Percentiles rank a stretch among this genome's conserved stretches.
Evolutionary conservation across 2,888 invertebrate genomes (phyloP).

Genomic region (Anodontia alba): DNA sequence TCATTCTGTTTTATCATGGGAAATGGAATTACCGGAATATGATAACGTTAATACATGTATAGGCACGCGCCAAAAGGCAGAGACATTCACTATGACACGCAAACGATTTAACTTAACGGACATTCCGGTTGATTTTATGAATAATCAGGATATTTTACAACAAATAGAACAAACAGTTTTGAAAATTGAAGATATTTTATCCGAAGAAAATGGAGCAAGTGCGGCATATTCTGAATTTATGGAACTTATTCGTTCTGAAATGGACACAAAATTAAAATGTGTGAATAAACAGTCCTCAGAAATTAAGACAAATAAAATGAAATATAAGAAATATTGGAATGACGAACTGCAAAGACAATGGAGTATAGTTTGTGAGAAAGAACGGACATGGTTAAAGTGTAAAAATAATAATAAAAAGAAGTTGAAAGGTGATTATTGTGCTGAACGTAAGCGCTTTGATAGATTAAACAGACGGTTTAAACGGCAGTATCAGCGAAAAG

Average conservation of each 20-base stretch:
- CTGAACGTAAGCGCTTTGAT: constrained; percentile 8
- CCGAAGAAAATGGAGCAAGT: neutral
- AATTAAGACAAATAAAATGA: neutral
- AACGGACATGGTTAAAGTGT: neutral
- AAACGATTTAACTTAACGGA: neutral
- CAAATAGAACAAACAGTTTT: neutral
- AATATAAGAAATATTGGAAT: constrained; percentile 7
- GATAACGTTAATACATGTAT: neutral
- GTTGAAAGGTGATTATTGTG: constrained; percentile 10
- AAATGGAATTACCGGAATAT: neutral
- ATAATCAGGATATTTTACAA: neutral
- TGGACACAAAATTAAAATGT: neutral
- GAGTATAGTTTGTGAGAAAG: constrained; percentile 9
- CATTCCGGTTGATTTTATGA: neutral
- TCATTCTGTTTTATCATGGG: constrained; percentile 24
- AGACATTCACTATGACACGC: neutral
- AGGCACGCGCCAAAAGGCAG: neutral
- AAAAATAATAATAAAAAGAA: neutral
- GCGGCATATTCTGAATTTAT: neutral
- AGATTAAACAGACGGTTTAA: constrained; percentile 6
- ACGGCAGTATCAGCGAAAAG: neutral
- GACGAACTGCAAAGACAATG: neutral
- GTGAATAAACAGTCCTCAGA: neutral
- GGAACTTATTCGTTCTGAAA: neutral
- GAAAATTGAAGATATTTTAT: neutral